Conservation (phyloP, 2,888 invertebrate genomes). For the Drosophila buzzatii region DNA sequence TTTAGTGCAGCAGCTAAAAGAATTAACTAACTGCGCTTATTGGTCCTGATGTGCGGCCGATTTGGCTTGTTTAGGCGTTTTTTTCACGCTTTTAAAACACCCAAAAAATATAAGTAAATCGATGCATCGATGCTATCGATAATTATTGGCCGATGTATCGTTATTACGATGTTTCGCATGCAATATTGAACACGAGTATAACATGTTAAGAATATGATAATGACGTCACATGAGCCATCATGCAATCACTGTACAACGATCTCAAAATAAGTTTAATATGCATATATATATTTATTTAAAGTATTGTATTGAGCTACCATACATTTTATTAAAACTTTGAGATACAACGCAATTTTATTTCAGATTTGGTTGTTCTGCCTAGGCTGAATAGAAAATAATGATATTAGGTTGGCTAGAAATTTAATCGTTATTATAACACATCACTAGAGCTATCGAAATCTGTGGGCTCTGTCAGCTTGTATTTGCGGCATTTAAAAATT, state of each 20-base stretch:
- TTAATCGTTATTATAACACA: slow-evolving; percentile 26
- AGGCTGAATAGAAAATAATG: neutral
- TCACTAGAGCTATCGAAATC: slow-evolving; percentile 35
- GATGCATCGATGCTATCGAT: slow-evolving; percentile 73
- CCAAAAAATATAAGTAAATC: slow-evolving; percentile 78
- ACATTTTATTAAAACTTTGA: neutral
- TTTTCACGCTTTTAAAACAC: slow-evolving; percentile 79
- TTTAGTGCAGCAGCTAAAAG: slow-evolving; percentile 31
- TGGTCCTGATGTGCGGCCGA: slow-evolving; percentile 44
- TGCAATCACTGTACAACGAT: no score
- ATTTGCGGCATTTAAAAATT: slow-evolving; percentile 39
- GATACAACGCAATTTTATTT: neutral
- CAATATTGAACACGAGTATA: slow-evolving; percentile 2
- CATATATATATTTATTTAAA: neutral
- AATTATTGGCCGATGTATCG: slow-evolving; percentile 48
- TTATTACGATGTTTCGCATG: slow-evolving; percentile 21
- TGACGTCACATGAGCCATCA: slow-evolving; percentile 18
- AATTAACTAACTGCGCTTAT: slow-evolving; percentile 56
- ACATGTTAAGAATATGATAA: neutral
- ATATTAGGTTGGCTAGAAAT: neutral
- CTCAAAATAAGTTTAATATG: neutral
- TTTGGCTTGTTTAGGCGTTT: slow-evolving; percentile 72
- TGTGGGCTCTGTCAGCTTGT: slow-evolving; percentile 13
- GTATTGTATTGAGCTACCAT: neutral
- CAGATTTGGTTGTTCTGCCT: neutral